Evolutionary conservation across 2,113 vertebrate species (phyloP).

Genomic region (Eidolon helvum): DNA sequence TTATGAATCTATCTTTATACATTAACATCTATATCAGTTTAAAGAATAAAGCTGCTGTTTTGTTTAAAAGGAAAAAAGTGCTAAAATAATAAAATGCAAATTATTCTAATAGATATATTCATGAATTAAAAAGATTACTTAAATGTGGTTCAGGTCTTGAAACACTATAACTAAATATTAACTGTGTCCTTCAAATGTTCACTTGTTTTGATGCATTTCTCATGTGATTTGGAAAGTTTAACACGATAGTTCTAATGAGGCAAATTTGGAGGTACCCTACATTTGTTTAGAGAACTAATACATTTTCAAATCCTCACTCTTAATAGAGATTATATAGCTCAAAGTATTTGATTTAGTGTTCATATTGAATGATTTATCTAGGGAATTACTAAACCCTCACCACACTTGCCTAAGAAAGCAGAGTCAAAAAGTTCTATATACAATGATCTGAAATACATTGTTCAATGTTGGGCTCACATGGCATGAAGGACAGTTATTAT

Average conservation of each 20-base stretch:
- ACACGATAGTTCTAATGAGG: neutral
- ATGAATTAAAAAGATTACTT: neutral
- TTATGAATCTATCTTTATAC: neutral
- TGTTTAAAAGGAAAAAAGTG: neutral
- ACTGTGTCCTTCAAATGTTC: neutral
- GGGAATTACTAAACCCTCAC: neutral
- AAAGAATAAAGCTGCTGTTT: neutral
- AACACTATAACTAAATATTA: neutral
- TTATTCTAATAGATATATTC: neutral
- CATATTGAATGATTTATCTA: neutral
- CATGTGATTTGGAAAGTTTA: neutral
- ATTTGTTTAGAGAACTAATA: neutral
- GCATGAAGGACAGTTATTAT: slow-evolving; percentile 32
- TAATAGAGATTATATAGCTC: neutral
- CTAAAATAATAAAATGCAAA: neutral
- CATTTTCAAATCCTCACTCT: neutral
- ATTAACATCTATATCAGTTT: neutral
- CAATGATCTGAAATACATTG: neutral
- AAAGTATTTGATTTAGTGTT: slow-evolving; percentile 1
- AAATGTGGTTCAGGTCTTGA: neutral
- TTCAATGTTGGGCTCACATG: neutral
- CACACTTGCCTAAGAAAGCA: neutral
- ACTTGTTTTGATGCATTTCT: neutral
- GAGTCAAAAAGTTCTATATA: neutral
- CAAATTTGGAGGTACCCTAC: neutral